Evolutionary conservation across 2,797 vertebrate species (phyloP).

Genomic region (Lerista edwardsae): DNA sequence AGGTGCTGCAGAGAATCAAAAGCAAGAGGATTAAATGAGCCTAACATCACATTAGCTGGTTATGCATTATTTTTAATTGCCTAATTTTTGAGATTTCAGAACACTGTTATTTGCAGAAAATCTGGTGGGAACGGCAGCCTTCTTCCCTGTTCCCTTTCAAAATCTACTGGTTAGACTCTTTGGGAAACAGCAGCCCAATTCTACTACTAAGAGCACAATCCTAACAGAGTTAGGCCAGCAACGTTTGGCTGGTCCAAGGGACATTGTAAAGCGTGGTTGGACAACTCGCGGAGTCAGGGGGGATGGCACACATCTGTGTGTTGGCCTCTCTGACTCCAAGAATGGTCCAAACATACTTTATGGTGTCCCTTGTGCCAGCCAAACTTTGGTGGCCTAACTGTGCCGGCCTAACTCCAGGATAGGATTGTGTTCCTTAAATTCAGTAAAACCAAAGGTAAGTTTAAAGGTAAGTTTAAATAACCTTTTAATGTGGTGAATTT

Average conservation of each 20-base stretch:
- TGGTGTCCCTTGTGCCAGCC: too few species aligned
- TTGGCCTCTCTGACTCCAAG: too few species aligned
- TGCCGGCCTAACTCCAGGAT: too few species aligned
- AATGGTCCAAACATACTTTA: too few species aligned
- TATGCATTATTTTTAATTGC: constrained; percentile 54
- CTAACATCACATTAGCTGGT: constrained; percentile 48
- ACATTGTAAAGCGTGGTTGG: too few species aligned
- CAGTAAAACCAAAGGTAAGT: background rate
- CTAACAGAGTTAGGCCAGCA: too few species aligned
- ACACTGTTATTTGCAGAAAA: constrained; percentile 31
- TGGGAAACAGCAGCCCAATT: background rate
- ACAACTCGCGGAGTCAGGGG: too few species aligned
- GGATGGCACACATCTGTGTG: too few species aligned
- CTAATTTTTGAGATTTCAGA: constrained; percentile 32
- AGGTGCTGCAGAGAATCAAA: constrained; percentile 28
- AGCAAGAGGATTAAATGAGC: constrained; percentile 44
- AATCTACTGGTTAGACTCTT: background rate
- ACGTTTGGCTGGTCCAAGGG: too few species aligned
- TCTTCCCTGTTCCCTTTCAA: background rate
- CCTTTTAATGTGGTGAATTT: background rate
- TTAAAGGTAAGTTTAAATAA: background rate
- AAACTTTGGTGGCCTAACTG: too few species aligned
- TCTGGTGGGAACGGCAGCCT: background rate
- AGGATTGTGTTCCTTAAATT: background rate
- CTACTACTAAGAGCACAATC: background rate